These are phyloP conservation scores for Merops nubicus DNA, from an alignment of 2,113 vertebrate genomes.

Conservation along the genomic window DNA sequence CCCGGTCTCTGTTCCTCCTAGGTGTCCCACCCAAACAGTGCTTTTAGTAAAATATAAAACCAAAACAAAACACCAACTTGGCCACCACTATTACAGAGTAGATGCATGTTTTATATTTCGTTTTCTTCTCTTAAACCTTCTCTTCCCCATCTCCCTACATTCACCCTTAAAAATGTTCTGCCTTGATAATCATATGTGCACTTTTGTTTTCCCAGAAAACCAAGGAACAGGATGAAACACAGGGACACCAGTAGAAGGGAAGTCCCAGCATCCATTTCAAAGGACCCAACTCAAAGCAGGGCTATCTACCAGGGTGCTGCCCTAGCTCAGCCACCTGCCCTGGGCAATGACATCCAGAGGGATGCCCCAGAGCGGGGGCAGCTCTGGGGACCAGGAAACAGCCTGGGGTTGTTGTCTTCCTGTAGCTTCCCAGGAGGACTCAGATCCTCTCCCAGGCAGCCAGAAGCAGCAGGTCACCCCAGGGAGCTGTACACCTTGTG, in stretches of 20 bases:
- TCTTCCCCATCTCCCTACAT: neutral
- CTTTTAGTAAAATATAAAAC: neutral
- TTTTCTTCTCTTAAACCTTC: neutral
- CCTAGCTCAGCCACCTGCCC: accelerated
- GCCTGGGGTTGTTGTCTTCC: too few species aligned
- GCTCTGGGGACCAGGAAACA: too few species aligned
- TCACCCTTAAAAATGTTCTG: neutral
- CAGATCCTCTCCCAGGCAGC: accelerated
- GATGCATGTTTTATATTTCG: neutral
- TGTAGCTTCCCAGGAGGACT: neutral
- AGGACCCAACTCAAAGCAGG: neutral
- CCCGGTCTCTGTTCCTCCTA: neutral
- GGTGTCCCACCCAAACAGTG: neutral
- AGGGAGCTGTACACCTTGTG: neutral
- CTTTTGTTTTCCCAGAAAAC: neutral
- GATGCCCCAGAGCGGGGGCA: neutral
- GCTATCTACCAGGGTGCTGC: neutral
- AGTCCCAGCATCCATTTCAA: accelerated
- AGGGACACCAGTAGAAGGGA: neutral
- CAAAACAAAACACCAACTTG: neutral
- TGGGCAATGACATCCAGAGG: accelerated
- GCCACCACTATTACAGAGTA: neutral
- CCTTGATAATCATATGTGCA: neutral
- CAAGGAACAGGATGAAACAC: neutral
- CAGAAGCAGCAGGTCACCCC: neutral